Percentiles rank a stretch among this genome's conserved stretches.
Evolutionary conservation across 2,113 vertebrate species (phyloP).

Genomic region (Cyprinodon tularosa): DNA sequence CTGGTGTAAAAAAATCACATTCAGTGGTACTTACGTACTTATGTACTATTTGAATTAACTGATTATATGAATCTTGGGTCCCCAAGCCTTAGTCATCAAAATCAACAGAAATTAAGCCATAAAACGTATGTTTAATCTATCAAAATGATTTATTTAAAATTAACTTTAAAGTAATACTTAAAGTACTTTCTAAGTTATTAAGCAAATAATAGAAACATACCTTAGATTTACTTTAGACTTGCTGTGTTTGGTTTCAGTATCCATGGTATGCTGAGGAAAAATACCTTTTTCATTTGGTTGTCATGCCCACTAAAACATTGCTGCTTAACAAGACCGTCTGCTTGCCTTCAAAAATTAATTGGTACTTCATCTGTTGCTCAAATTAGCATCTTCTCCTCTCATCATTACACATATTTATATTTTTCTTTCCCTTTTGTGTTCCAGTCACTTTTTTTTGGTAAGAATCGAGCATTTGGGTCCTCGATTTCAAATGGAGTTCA

Average conservation of each 20-base stretch:
- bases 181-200: neutral
- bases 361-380: slow-evolving; percentile 50
- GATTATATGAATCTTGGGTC: too few relatives aligned
- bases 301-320: slow-evolving; percentile 36
- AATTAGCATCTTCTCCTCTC: slow-evolving; percentile 32
- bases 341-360: slow-evolving; percentile 49
- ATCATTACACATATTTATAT: slow-evolving; percentile 24
- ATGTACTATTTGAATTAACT: too few relatives aligned
- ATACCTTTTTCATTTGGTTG: slow-evolving; percentile 25
- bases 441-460: slow-evolving; percentile 8
- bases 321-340: slow-evolving; percentile 36
- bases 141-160: too few relatives aligned
- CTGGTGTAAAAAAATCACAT: too few relatives aligned
- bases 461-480: neutral
- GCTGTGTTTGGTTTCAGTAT: neutral
- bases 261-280: slow-evolving; percentile 10
- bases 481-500: neutral
- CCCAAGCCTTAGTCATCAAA: too few relatives aligned
- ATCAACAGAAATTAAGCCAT: too few relatives aligned
- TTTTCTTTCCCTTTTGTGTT: neutral
- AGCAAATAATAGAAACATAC: neutral
- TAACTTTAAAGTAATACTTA: neutral
- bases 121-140: too few relatives aligned
- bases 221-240: neutral
- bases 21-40: too few relatives aligned